Evolutionary conservation across 2,797 vertebrate species (phyloP).

Genomic region (Meriones psammophilus): DNA sequence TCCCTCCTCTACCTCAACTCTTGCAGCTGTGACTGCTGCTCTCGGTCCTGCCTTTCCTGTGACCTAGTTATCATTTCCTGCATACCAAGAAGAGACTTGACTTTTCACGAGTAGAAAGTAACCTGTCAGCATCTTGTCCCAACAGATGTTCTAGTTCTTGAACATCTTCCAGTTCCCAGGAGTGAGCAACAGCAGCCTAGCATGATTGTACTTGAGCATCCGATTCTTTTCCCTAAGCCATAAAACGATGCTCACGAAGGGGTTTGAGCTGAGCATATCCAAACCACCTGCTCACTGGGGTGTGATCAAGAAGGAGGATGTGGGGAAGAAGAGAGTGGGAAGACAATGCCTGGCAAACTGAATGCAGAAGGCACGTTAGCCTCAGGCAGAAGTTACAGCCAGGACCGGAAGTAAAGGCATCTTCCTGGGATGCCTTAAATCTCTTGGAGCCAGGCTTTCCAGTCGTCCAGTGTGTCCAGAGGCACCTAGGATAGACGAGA

Average conservation of each 20-base stretch:
- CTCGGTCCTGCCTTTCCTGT: constrained; percentile 40
- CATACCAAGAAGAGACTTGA: constrained; percentile 67
- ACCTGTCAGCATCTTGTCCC: constrained; percentile 45
- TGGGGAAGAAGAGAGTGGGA: background rate
- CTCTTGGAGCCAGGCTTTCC: background rate
- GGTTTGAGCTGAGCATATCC: background rate
- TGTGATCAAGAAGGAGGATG: background rate
- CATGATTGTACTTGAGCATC: background rate
- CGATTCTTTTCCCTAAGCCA: background rate
- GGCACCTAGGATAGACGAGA: too few species aligned
- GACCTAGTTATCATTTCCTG: constrained; percentile 81
- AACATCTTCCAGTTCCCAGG: background rate
- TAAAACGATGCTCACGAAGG: background rate
- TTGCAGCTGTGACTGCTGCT: background rate
- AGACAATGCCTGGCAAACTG: background rate
- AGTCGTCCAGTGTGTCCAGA: too few species aligned
- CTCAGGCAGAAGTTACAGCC: background rate
- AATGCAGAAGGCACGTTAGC: background rate
- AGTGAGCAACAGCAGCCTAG: background rate
- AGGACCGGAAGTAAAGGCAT: background rate
- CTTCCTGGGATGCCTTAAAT: background rate
- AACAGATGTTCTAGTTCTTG: background rate
- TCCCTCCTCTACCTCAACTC: background rate
- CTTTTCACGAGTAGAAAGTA: constrained; percentile 41
- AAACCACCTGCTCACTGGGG: background rate